Evolutionary conservation across 2,888 invertebrate species (phyloP), one percentile per base, ranked within the genome.

Genomic region (Protophormia terraenovae): DNA sequence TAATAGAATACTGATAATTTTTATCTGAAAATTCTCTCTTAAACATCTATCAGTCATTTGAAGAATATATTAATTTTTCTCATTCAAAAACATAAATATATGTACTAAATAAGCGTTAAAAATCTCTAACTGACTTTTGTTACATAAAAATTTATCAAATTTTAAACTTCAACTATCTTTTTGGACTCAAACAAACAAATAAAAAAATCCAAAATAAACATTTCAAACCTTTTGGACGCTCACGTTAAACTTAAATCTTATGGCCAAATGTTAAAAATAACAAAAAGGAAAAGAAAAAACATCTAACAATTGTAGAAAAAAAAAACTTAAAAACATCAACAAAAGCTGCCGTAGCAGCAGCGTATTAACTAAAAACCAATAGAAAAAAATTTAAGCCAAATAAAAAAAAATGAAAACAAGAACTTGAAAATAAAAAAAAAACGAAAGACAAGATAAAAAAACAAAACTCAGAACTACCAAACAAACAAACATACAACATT

Each of bases 401-500:
- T 16, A 19, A 6, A 16, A 5, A 16, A 58, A 60, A 69, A 67
- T n/a, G n/a, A 69, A 71, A 73, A 73, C 66, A 73, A 76, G 53
- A 82, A 82, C 55, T 76, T 64, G 29, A 69, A 55, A 80, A 55
- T 8, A 47, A 24, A 32, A 50, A 32, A 41, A 41, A 32, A 71
- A 22, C 35, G 4, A 19, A 69, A 22, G 14, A 67, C 35, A 62
- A 45, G 19, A 16, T 6, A 24, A 71, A n/a, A 55, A 53, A 55
- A 35, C 14, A 41, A 47, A 67, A 35, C 29, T n/a, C 58, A 58
- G 64, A 73, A 79, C 32, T 53, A 16, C 53, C 41, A 76, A 69
- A 62, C 71, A 64, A 71, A 82, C 76, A 55, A 69, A 71, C 76
- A 82, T 47, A 16, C 73, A 81, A 75, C 58, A 73, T 35, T 45